Conservation (phyloP, 2,888 invertebrate species). For the Lypha dubia region DNA sequence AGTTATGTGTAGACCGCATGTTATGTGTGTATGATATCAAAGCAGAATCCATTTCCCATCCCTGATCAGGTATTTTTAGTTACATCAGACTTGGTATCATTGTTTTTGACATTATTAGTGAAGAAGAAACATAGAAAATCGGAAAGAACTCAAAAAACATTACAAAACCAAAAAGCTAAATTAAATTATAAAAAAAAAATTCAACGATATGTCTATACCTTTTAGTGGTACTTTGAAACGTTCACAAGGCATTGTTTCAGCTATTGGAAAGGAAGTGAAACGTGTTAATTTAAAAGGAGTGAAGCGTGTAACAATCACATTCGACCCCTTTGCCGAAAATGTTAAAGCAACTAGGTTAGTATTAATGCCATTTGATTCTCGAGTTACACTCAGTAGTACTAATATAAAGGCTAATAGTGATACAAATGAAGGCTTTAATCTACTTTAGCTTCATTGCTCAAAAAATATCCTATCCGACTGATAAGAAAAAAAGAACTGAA, state of each 20-base stretch:
- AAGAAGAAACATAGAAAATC: no score
- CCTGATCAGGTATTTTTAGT: no score
- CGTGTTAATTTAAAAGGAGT: slow-evolving; percentile 90
- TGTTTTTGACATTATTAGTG: neutral
- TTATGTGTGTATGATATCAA: no score
- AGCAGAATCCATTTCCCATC: no score
- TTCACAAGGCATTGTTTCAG: slow-evolving; percentile 88
- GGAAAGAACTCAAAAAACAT: neutral
- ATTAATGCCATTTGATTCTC: neutral
- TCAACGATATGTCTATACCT: slow-evolving; percentile 88
- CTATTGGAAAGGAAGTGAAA: slow-evolving; percentile 89
- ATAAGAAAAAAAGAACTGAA: no score
- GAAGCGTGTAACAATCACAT: slow-evolving; percentile 89
- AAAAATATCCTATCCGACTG: no score
- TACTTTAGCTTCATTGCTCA: no score
- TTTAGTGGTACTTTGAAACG: slow-evolving; percentile 87
- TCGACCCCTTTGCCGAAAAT: slow-evolving; percentile 92
- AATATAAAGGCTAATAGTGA: neutral
- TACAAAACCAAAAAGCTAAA: slow-evolving; percentile 33
- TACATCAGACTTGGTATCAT: no score
- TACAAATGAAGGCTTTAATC: no score
- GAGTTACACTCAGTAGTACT: neutral
- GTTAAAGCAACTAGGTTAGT: slow-evolving; percentile 85
- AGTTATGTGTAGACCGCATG: no score
- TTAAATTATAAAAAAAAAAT: slow-evolving; percentile 30